These are phyloP conservation scores for Fissipunctia ypsillon DNA, from an alignment of 2,888 invertebrate genomes.

Conservation along the genomic window DNA sequence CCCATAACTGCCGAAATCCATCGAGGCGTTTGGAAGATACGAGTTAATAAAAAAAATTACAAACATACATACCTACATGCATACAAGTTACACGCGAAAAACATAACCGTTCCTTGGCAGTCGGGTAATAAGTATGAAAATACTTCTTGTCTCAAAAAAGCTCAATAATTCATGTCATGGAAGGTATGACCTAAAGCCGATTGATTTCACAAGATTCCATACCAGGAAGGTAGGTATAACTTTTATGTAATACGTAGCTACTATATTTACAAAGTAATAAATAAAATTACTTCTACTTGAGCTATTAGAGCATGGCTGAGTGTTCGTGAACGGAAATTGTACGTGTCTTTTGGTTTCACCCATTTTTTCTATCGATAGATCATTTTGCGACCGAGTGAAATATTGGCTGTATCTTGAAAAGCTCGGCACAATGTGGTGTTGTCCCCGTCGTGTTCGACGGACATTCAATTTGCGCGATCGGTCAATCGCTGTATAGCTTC, in stretches of 20 bases:
- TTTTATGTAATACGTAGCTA: conserved; percentile 20
- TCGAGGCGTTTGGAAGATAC: too few relatives aligned
- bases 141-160: not conserved
- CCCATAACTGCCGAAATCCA: too few relatives aligned
- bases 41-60: too few relatives aligned
- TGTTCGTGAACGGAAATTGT: conserved; percentile 59
- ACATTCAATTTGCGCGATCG: conserved; percentile 88
- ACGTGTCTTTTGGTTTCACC: conserved; percentile 63
- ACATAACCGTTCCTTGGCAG: too few relatives aligned
- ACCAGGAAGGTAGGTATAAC: not conserved
- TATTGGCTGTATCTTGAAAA: conserved; percentile 84
- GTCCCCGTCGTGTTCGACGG: conserved; percentile 81
- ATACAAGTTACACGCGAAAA: too few relatives aligned
- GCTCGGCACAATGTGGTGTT: conserved; percentile 82
- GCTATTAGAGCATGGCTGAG: conserved; percentile 53
- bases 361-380: conserved; percentile 68
- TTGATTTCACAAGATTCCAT: not conserved
- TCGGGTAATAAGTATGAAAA: not conserved
- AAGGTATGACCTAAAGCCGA: not conserved
- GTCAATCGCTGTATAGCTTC: conserved; percentile 84
- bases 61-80: too few relatives aligned
- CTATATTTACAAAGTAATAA: conserved; percentile 31
- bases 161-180: not conserved
- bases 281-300: conserved; percentile 47
- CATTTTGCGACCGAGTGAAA: conserved; percentile 79